Percentiles rank a stretch among this genome's conserved stretches.
Evolutionary conservation across 2,888 invertebrate species (phyloP).

Genomic region (Pseudeuparius sepicola): DNA sequence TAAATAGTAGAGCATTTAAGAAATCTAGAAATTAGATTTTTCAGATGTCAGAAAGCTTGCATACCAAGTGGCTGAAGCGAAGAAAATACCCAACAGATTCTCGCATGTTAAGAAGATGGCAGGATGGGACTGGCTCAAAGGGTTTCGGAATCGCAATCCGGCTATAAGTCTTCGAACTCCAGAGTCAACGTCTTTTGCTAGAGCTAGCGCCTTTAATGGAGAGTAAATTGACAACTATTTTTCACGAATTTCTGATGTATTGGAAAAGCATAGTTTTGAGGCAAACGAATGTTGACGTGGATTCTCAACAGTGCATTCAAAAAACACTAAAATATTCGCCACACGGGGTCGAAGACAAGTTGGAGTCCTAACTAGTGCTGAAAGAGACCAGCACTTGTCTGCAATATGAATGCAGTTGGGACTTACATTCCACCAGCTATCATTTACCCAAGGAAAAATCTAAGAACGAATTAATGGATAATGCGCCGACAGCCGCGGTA

Average conservation of each 20-base stretch:
- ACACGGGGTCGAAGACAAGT: conserved; percentile 35
- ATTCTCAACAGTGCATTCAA: conserved; percentile 34
- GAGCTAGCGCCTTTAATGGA: conserved; percentile 17
- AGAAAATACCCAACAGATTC: conserved; percentile 7
- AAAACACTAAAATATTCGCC: conserved; percentile 30
- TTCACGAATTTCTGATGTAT: no score
- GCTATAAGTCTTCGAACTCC: conserved; percentile 6
- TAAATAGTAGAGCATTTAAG: conserved; percentile 8
- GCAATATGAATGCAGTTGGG: conserved; percentile 30
- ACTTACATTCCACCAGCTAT: conserved; percentile 32
- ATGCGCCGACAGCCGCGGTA: conserved; percentile 25
- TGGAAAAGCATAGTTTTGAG: conserved; percentile 13
- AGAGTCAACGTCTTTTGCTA: conserved; percentile 9
- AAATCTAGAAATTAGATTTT: conserved; percentile 12
- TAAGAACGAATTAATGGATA: conserved; percentile 27
- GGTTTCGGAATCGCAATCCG: conserved; percentile 6
- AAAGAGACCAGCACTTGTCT: conserved; percentile 30
- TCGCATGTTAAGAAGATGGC: conserved; percentile 4
- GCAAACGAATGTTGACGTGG: conserved; percentile 31
- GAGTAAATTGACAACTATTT: conserved; percentile 12
- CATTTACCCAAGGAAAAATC: conserved; percentile 32
- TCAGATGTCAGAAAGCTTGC: conserved; percentile 12
- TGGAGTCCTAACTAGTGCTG: conserved; percentile 26
- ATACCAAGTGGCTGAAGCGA: conserved; percentile 8
- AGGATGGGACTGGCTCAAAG: conserved; percentile 8